Evolutionary conservation across 2,113 vertebrate species (phyloP), one percentile per base, ranked within the genome.

Genomic region (Grammomys surdaster): DNA sequence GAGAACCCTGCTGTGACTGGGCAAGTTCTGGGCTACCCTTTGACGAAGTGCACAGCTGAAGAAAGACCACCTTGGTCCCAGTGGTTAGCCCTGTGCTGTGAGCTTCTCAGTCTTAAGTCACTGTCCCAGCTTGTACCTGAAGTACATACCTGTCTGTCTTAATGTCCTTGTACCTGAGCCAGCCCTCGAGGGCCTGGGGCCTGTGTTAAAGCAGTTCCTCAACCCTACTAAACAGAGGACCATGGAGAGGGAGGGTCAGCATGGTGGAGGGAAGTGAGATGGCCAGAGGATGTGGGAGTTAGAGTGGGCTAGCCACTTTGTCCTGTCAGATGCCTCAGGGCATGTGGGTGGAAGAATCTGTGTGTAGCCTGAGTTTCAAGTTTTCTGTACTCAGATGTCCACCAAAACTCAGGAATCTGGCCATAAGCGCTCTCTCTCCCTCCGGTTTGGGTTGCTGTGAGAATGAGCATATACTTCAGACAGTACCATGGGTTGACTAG

Each of bases 1-100:
- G 99, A 95, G 99, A 99, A 90, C 99, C 99, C 3, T 99, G 99
- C 96, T 99, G 99, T 97, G 99, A 99, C 96, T 99, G 99, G 99
- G 99, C 99, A 98, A 99, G 99, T 99, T 77, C 69, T 16, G 3
- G 13, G 90, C 95, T 51, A 17, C 96, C n/a, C 94, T 67, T 33
- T 4, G 73, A 8, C 2, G 0, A 2, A 10, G 19, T 5, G 28
- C 67, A 1, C 7, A 20, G 67, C 76, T 24, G 33, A 43, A 88
- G 80, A 7, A 4, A 58, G 89, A 6, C 89, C 40, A 0, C 63
- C 56, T 0, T 2, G 58, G 54, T 56, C 84, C 93, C 26, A 0
- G 46, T 10, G 28, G 20, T 78, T 73, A 72, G 82, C 90, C 84
- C 28, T 51, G 87, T 63, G 95, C 60, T 76, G 0, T 40, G 13